These are phyloP conservation scores for Carabus problematicus DNA, from an alignment of 2,888 invertebrate genomes.

Conservation along the genomic window DNA sequence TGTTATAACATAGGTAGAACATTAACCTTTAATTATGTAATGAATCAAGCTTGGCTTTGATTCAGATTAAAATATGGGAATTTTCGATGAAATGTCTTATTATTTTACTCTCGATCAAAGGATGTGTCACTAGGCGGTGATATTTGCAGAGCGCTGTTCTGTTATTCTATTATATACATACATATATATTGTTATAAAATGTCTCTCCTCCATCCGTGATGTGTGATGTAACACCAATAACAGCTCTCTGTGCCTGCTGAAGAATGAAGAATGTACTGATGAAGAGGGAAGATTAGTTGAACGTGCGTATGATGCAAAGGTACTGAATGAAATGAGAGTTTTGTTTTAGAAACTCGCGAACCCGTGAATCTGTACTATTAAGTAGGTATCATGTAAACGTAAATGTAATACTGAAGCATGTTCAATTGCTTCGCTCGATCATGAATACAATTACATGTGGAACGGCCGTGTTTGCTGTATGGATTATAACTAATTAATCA, in stretches of 20 bases:
- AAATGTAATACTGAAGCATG: neutral
- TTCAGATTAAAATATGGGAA: slow-evolving; percentile 35
- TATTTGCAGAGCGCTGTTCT: neutral
- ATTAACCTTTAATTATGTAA: slow-evolving; percentile 34
- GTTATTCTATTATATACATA: neutral
- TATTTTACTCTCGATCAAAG: slow-evolving; percentile 19
- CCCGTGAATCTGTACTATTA: slow-evolving; percentile 31
- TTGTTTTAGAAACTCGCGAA: slow-evolving; percentile 40
- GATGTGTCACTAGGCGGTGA: slow-evolving; percentile 22
- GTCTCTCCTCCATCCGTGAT: too few relatives aligned
- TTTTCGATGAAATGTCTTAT: slow-evolving; percentile 30
- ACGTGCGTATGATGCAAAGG: slow-evolving; percentile 9
- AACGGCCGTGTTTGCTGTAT: slow-evolving; percentile 15
- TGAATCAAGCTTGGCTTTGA: slow-evolving; percentile 26
- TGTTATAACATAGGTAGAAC: slow-evolving; percentile 24
- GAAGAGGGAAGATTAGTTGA: slow-evolving; percentile 17
- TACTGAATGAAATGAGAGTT: slow-evolving; percentile 32
- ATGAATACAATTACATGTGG: slow-evolving; percentile 17
- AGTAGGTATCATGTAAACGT: slow-evolving; percentile 5
- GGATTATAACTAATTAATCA: slow-evolving; percentile 29
- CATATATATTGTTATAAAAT: too few relatives aligned
- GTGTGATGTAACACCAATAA: too few relatives aligned
- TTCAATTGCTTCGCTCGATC: slow-evolving; percentile 7
- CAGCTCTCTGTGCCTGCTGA: slow-evolving; percentile 22
- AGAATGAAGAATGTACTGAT: slow-evolving; percentile 11